Percentiles rank a stretch among this genome's conserved stretches.
phyloP scores from a whole-genome alignment of 2,797 vertebrate genomes.

The Takifugu ocellatus region DNA sequence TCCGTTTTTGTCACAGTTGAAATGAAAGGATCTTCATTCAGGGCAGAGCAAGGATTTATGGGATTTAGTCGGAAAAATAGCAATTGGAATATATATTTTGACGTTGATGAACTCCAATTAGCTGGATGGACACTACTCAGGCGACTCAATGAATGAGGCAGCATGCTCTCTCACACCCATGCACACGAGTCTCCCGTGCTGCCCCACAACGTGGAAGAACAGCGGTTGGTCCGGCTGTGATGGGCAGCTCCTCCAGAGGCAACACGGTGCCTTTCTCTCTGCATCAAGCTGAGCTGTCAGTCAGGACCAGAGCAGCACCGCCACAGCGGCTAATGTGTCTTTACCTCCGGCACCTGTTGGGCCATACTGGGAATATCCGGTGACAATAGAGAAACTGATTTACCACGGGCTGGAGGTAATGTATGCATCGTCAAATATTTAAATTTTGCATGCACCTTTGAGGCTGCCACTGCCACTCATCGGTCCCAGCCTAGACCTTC shows the following conservation, averaged over 20 bases:
- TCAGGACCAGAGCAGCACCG: constrained; percentile 38
- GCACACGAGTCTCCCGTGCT: constrained; percentile 5
- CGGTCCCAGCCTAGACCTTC: too few relatives aligned
- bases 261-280: constrained; percentile 51
- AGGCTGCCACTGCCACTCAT: too few relatives aligned
- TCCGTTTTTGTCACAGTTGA: too few relatives aligned
- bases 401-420: too few relatives aligned
- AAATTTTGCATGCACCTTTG: too few relatives aligned
- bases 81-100: too few relatives aligned
- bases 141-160: neutral
- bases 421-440: too few relatives aligned
- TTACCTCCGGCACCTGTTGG: constrained; percentile 42
- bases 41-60: too few relatives aligned
- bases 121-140: too few relatives aligned
- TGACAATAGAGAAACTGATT: neutral
- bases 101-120: too few relatives aligned
- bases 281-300: constrained; percentile 59
- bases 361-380: constrained; percentile 31
- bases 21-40: too few relatives aligned
- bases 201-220: constrained; percentile 23
- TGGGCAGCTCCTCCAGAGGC: constrained; percentile 63
- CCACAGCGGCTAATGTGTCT: constrained; percentile 48
- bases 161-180: neutral
- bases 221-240: constrained; percentile 47
- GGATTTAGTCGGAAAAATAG: too few relatives aligned